These are phyloP conservation scores for Delia radicum DNA, from an alignment of 1,140 invertebrate genomes.

Conservation along the genomic window DNA sequence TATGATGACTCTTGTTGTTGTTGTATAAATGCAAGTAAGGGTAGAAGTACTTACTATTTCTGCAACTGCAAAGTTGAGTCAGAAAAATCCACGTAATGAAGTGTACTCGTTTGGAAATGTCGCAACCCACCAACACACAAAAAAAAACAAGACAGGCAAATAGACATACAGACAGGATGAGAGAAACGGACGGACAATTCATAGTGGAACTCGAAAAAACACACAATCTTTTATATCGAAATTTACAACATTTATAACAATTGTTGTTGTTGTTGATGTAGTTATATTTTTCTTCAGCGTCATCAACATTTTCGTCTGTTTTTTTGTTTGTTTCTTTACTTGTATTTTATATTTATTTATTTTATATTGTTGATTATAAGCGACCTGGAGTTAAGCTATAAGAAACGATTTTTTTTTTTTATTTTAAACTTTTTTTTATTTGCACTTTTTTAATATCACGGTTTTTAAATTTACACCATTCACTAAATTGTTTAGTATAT, in stretches of 20 bases:
- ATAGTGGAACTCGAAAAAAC: neutral
- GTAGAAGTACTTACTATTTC: neutral
- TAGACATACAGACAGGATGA: neutral
- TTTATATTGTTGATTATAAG: too few relatives aligned
- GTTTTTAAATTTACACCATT: too few relatives aligned
- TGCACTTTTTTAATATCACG: too few relatives aligned
- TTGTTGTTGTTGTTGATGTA: neutral
- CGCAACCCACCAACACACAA: neutral
- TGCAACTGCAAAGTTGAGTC: neutral
- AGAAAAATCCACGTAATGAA: slow-evolving; percentile 1
- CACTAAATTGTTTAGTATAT: too few relatives aligned
- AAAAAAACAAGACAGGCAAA: neutral
- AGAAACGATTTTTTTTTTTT: too few relatives aligned
- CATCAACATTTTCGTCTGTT: neutral
- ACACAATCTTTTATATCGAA: neutral
- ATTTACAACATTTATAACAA: neutral
- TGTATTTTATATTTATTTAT: too few relatives aligned
- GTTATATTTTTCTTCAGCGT: neutral
- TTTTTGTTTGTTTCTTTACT: too few relatives aligned
- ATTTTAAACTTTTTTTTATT: too few relatives aligned
- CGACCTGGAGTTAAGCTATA: too few relatives aligned
- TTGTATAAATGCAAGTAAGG: neutral
- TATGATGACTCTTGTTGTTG: neutral
- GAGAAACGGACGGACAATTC: neutral
- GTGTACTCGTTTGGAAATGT: neutral